These are phyloP conservation scores for Hormiphora californensis DNA, from an alignment of 37 sponge, comb jelly and placozoan genomes.

Conservation along the genomic window DNA sequence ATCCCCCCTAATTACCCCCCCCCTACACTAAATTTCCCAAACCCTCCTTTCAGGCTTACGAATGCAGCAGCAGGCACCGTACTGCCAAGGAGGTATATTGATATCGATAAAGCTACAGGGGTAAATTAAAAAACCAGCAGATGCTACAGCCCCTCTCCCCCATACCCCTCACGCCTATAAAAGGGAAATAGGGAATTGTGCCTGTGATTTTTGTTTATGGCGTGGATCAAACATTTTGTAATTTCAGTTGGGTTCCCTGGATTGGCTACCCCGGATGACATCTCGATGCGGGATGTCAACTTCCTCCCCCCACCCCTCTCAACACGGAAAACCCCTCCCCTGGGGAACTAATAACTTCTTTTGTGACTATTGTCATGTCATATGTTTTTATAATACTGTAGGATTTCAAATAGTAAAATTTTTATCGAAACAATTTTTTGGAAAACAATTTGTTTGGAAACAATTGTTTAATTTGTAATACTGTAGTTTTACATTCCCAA, in stretches of 20 bases:
- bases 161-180: conserved; percentile 11
- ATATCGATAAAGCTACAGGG: conserved; percentile 38
- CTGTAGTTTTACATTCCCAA: too few species aligned
- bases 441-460: too few species aligned
- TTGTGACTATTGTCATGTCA: background rate
- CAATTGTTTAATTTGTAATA: background rate
- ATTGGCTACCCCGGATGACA: conserved; percentile 26
- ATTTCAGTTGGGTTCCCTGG: conserved; percentile 25
- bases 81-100: conserved; percentile 33
- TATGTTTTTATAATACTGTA: too few species aligned
- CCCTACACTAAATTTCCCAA: background rate
- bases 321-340: background rate
- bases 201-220: background rate
- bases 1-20: background rate
- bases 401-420: too few species aligned
- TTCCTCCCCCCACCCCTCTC: conserved; percentile 10
- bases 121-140: background rate
- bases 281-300: conserved; percentile 45
- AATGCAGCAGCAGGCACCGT: too few species aligned
- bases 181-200: background rate
- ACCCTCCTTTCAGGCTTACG: background rate
- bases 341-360: background rate
- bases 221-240: background rate
- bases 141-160: conserved; percentile 44
- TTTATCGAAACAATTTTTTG: too few species aligned